Conservation (phyloP, 2,797 vertebrate genomes). For the Acridotheres tristis region DNA sequence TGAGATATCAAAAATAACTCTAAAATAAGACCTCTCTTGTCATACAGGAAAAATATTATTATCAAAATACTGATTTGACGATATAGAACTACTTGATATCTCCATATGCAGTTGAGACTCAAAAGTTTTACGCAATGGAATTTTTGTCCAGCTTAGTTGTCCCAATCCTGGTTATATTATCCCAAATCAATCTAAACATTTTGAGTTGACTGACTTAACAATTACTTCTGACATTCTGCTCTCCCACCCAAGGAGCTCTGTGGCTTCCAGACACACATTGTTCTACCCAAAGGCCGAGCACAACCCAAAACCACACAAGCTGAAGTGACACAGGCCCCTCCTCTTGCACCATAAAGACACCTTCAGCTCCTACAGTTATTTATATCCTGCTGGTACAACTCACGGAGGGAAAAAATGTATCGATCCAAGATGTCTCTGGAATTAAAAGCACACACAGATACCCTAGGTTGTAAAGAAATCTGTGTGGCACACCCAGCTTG, state of each 20-base stretch:
- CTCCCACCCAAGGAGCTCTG: not conserved
- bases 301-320: not conserved
- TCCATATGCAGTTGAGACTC: not conserved
- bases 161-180: not conserved
- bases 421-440: not conserved
- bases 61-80: not conserved
- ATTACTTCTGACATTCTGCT: not conserved
- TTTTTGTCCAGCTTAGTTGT: not conserved
- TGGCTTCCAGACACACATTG: fast-evolving
- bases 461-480: not conserved
- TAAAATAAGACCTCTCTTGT: not conserved
- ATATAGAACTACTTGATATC: not conserved
- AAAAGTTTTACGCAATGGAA: not conserved
- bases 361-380: not conserved
- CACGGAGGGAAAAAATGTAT: not conserved
- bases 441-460: not conserved
- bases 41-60: not conserved
- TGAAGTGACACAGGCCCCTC: not conserved
- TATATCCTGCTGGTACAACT: not conserved
- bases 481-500: not conserved
- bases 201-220: not conserved
- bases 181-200: not conserved
- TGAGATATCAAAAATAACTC: not conserved
- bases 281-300: not conserved
- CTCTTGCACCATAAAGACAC: not conserved